Evolutionary conservation across 2,113 vertebrate species (phyloP), one percentile per base, ranked within the genome.

Genomic region (Cottus gobio): DNA sequence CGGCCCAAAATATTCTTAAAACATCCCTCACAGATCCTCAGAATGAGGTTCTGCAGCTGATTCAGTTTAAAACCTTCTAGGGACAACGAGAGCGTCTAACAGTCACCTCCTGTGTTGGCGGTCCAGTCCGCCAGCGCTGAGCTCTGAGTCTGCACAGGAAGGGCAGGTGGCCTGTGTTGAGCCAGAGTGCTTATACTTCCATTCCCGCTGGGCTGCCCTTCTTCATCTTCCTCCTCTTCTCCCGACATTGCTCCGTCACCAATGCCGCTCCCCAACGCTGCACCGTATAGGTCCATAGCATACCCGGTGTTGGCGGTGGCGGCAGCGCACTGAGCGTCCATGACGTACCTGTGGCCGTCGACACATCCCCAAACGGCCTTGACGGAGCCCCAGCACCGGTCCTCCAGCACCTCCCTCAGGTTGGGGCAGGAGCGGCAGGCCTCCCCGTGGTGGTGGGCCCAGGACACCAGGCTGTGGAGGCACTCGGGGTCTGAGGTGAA

Each of bases 311-410:
- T 50, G 9, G 52, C 5, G 3, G 18, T 50, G 9, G 52, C 5
- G 2, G 18, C 26, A n/a, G 18, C 52, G 8, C 62, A 34, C 11
- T 36, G 87, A 37, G 95, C 87, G 75, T 97, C 95, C 97, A 99
- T 96, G 90, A 94, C 79, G 75, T 97, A 97, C 64, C 91, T 94
- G 63, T 99, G 98, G 28, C 97, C 97, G 0, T 95, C 91, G 1
- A 89, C 91, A 0, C 98, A 99, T 37, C 94, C 91, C 98, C 98
- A 99, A 63, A 97, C 91, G 0, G 96, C 96, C 71, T 90, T 94
- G 67, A 98, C 92, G 6, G 96, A 82, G 30, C 97, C 96, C 4
- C 95, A 94, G 88, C 96, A 98, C 89, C 94, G 96, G 0, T 95
- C 96, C 75, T 96, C 94, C 70, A 98, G 92, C 15, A 97, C 94